Base-by-base conservation (phyloP, 2,113 vertebrate genomes). In the Gulo gulo region DNA sequence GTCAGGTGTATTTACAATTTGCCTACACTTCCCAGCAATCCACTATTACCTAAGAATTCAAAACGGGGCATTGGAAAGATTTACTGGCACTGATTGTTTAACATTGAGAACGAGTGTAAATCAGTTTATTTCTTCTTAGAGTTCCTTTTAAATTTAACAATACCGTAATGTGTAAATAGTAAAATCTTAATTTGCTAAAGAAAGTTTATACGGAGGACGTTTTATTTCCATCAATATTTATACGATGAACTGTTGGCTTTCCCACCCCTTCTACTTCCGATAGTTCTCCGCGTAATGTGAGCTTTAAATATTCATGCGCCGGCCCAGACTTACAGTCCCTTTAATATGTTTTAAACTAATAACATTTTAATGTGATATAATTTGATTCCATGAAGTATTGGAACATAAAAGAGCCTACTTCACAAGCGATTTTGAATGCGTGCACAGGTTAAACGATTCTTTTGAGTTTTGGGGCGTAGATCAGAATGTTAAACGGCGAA, bases 271-370 rank as follows among this genome's bases (percentile, higher is more conserved):
- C 55, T 52, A 15, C 50, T 95, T 87, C 65, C 63, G 69, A 34
- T 89, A 65, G 76, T 84, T 89, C 52, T 34, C 42, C 6, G 2
- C 50, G 39, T 80, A 50, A 95, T 82, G 76, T 90, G 80, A 94
- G 67, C 87, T 96, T 98, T 96, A 98, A 98, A 97, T 95, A 97
- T 98, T 94, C 89, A 97, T 93, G 91, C 0, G 4, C 59, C 71
- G 39, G 65, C 59, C 81, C 39, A 45, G 97, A 94, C 80, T 86
- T 95, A 89, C 78, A 76, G 94, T 82, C 26, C 93, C 88, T 94
- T 87, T 95, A 94, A 95, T 96, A 83, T 94, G 55, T 84, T 95
- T 98, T 92, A 94, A 97, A 93, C 88, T 95, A 96, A 95, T 86
- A 93, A 97, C 84, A 97, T 93, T 89, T 96, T 96, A 97, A 96